Evolutionary conservation across 2,888 invertebrate genomes (phyloP), one percentile per base, ranked within the genome.

Genomic region (Caenorhabditis japonica): DNA sequence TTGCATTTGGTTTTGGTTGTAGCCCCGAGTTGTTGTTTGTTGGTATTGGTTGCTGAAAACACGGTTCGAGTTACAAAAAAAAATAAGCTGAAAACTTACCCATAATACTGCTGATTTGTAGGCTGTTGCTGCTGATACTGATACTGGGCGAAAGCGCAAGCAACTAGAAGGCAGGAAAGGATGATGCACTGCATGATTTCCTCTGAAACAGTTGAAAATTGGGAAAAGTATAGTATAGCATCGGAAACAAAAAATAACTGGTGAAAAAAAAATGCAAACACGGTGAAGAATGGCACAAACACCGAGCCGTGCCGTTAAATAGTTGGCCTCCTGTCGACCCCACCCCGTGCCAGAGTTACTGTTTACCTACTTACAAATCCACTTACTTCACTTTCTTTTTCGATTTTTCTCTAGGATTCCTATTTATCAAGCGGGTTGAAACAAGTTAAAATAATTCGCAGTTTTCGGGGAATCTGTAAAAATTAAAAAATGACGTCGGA

Each of bases 21-120:
- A 52, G 15, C 64, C 60, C 23, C 60, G 33, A 23, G 72, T 66
- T 3, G 73, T 66, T 15, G 72, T 66, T 73, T 73, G 72, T 73
- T 73, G 72, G 49, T 72, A 72, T 72, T 72, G 72, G 41, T 70
- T 70, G 56, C 70, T 70, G 46, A 23, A 68, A 68, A 36, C 7
- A 17, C 5, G 13, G 10, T 30, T 30, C 7, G 30, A 30, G 10
- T 7, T 7, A 7, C 7, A 30, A 30, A 30, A 10, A 30, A 30
- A 30, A 30, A 30, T 30, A 30, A 21, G 15, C 43, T 41, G n/a
- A 41, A 41, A 41, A 52, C 61, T 56, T n/a, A 66, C 68, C 59
- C 52, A 21, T 25, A 68, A 68, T 59, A 68, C 58, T 58, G 56
- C 59, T 68, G 68, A 38, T 58, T 58, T 8, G 51, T 30, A 19